Evolutionary conservation across 2,888 invertebrate genomes (phyloP), one percentile per base, ranked within the genome.

Genomic region (Meta bourneti): DNA sequence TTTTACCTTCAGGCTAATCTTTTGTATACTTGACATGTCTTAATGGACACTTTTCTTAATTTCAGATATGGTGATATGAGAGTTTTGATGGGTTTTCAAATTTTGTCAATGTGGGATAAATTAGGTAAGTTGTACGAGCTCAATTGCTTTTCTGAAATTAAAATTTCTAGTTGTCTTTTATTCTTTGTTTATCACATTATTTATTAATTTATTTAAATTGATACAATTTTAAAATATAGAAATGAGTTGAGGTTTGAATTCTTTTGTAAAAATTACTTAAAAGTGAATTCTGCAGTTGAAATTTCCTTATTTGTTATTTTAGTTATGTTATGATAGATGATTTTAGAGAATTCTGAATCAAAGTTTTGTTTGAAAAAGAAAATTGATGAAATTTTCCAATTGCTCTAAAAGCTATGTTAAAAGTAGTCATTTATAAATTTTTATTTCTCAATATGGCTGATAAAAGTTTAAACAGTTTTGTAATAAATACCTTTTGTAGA

Each of bases 51-150:
- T 78, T 11, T 79, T 13, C 51, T 6, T 49, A 71, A 54, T 72
- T 54, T 7, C 51, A 95, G 95, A 89, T 97, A 98, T 94, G 97
- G 97, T 0, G 98, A 98, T 94, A 98, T 98, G 98, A 96, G 99
- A 87, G 98, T 98, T 2, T 96, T 97, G 19, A 98, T 99, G 96
- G 98, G 98, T 52, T 97, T 98, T 94, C 98, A 98, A 94, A 97
- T 99, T 93, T 96, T 98, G 11, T 97, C 97, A 48, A 97, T 98
- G 95, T 99, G 98, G 98, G 97, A 97, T 52, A 97, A 97, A 94
- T 95, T 98, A 92, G 98, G 97, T 94, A 94, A 90, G 20, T 34
- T 71, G 2, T 72, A 34, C 11, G 6, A 48, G 70, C 61, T 82
- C 20, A 13, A 94, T 69, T 81, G 19, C 0, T 2, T 52, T 51